Percentiles rank a stretch among this genome's conserved stretches.
Conservation (phyloP, 2,113 vertebrate species). For the Hydropotes inermis region DNA sequence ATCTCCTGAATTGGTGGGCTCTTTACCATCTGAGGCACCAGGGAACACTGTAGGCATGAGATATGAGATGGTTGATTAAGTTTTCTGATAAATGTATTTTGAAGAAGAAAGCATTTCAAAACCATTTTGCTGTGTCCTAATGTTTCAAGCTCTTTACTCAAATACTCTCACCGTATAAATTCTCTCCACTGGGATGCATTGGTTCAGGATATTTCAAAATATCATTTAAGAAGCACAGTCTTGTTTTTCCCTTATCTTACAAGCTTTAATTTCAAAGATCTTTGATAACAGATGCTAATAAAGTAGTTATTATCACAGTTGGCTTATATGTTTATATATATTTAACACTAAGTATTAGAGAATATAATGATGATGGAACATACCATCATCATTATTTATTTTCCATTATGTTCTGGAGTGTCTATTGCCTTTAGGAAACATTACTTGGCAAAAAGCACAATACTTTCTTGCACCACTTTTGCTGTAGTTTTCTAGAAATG, state of each 20-base stretch:
- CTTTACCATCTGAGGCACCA: not conserved
- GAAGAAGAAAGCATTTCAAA: conserved; percentile 25
- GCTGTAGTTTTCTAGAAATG: conserved; percentile 5
- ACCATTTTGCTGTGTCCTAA: not conserved
- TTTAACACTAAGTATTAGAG: not conserved
- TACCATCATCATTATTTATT: not conserved
- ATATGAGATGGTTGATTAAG: not conserved
- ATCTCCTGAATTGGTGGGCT: not conserved
- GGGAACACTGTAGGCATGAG: not conserved
- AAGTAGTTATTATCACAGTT: not conserved
- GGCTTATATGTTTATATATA: not conserved
- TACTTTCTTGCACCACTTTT: not conserved
- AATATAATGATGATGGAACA: not conserved
- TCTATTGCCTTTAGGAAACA: not conserved
- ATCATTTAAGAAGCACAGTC: not conserved
- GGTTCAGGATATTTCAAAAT: not conserved
- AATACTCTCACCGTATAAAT: not conserved
- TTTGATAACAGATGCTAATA: not conserved
- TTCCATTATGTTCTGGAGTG: not conserved
- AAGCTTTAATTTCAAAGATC: not conserved
- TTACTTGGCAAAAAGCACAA: not conserved
- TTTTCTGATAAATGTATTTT: conserved; percentile 26
- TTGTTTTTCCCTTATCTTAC: not conserved
- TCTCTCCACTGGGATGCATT: not conserved
- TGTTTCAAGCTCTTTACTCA: conserved; percentile 2